phyloP scores from a whole-genome alignment of 64 coral and sea anemone species.

The Montipora capricornis region DNA sequence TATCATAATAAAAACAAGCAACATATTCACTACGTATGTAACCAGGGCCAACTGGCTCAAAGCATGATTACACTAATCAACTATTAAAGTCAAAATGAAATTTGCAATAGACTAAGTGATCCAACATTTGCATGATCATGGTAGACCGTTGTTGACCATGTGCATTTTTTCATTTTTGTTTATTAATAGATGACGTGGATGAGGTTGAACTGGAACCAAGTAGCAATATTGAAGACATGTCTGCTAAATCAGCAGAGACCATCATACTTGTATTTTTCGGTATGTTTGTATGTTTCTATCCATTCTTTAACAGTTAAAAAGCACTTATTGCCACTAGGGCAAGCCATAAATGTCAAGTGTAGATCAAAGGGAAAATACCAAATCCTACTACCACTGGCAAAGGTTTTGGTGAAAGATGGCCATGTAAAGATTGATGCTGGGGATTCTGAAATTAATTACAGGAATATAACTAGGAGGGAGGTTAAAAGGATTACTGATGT shows the following conservation, averaged over 20 bases:
- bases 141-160: not conserved
- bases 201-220: constrained; percentile 54
- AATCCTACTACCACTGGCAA: constrained; percentile 61
- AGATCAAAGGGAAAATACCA: constrained; percentile 54
- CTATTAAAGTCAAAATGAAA: no score
- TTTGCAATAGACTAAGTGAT: no score
- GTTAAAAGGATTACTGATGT: constrained; percentile 5
- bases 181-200: not conserved
- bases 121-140: not conserved
- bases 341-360: constrained; percentile 59
- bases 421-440: constrained; percentile 48
- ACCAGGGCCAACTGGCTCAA: no score
- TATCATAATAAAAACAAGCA: no score
- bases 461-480: constrained; percentile 33
- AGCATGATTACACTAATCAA: no score
- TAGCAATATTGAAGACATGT: constrained; percentile 53
- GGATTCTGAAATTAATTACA: constrained; percentile 55
- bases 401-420: constrained; percentile 41
- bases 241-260: constrained; percentile 36
- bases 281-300: not conserved
- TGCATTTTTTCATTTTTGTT: constrained; percentile 1
- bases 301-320: constrained; percentile 44
- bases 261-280: constrained; percentile 42
- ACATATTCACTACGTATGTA: no score
- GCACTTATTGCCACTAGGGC: constrained; percentile 48